Conservation (phyloP, 2,797 vertebrate genomes). For the Orestias chungarensis region DNA sequence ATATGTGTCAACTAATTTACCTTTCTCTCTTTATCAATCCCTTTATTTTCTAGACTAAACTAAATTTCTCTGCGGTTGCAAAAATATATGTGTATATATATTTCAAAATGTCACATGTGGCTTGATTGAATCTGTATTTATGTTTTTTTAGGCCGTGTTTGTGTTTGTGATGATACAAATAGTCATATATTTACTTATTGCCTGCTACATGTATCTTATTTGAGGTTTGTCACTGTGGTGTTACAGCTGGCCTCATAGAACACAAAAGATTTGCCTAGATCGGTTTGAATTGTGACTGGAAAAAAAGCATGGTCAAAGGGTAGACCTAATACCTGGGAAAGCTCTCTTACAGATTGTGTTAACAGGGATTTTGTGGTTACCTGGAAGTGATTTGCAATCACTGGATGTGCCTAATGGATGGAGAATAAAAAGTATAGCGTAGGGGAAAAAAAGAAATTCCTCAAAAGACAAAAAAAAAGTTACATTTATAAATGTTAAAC, state of each 20-base stretch:
- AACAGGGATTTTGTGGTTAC: slow-evolving; percentile 20
- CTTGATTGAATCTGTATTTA: slow-evolving; percentile 4
- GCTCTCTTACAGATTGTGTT: slow-evolving; percentile 4
- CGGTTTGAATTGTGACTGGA: slow-evolving; percentile 10
- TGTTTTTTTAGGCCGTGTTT: no score
- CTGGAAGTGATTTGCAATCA: slow-evolving; percentile 13
- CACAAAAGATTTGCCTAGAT: slow-evolving; percentile 24
- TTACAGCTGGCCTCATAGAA: slow-evolving; percentile 22
- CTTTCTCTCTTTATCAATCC: slow-evolving; percentile 9
- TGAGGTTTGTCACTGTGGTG: slow-evolving; percentile 12
- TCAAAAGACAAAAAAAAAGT: not conserved
- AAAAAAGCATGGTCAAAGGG: slow-evolving; percentile 17
- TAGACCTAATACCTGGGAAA: slow-evolving; percentile 4
- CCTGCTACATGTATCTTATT: slow-evolving; percentile 11
- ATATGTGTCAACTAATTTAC: not conserved
- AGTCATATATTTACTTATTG: slow-evolving; percentile 31
- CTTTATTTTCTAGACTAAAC: slow-evolving; percentile 17
- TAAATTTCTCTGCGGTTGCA: slow-evolving; percentile 12
- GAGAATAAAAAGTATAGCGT: not conserved
- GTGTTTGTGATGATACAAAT: not conserved
- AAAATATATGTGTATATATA: no score
- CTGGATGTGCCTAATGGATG: slow-evolving; percentile 13
- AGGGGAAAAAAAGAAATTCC: not conserved
- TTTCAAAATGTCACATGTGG: slow-evolving; percentile 47
- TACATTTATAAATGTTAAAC: not conserved